Conservation (phyloP, 2,888 invertebrate species). For the Seira ritae region DNA sequence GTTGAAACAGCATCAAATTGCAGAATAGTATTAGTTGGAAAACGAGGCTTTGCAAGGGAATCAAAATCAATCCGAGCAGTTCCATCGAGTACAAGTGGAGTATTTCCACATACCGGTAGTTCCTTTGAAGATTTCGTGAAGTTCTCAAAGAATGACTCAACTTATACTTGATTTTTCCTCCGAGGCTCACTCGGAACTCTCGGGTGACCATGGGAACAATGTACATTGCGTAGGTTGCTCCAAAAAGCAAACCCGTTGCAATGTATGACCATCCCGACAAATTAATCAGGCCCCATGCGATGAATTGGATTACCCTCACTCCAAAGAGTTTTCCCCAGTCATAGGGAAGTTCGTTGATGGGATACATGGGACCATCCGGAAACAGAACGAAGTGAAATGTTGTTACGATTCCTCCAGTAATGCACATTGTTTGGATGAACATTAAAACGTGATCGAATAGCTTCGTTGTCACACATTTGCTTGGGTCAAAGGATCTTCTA, state of each 20-base stretch:
- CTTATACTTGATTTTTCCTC: neutral
- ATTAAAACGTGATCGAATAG: neutral
- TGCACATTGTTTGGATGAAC: neutral
- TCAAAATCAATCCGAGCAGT: neutral
- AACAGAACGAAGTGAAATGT: neutral
- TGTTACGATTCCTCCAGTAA: neutral
- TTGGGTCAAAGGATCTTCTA: neutral
- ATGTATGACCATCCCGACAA: neutral
- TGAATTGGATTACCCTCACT: neutral
- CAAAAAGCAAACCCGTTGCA: neutral
- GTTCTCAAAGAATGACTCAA: neutral
- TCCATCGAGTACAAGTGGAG: neutral
- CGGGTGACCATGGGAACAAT: neutral
- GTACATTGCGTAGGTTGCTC: neutral
- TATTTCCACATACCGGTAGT: neutral
- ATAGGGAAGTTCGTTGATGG: neutral
- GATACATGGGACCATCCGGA: neutral
- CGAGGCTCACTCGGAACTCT: neutral
- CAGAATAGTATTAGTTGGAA: neutral
- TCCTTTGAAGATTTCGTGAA: neutral
- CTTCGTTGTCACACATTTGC: neutral
- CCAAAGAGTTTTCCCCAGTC: neutral
- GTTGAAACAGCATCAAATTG: neutral
- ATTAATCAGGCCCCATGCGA: neutral
- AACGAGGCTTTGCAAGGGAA: neutral